Percentiles rank a stretch among this genome's conserved stretches.
Conservation (phyloP, 1,140 invertebrate genomes). For the Eulimnadia texana region DNA sequence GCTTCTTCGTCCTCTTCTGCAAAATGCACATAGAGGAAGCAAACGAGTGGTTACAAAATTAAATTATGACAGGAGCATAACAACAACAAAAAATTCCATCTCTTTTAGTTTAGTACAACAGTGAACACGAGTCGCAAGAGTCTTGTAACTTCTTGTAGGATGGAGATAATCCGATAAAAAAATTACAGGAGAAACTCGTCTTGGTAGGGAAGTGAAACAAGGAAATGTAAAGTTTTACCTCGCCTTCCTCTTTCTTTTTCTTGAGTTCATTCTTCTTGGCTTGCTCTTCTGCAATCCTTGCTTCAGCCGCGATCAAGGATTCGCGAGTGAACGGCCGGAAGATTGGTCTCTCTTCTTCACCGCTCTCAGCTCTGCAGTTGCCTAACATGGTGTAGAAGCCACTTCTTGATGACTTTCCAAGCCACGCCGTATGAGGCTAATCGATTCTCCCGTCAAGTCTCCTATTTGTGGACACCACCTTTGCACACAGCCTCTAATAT, state of each 20-base stretch:
- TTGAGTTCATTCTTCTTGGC: conserved; percentile 89
- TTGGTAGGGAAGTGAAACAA: not conserved
- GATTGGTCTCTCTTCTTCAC: conserved; percentile 11
- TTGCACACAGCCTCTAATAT: not conserved
- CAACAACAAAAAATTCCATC: conserved; percentile 5
- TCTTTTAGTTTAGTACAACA: conserved; percentile 8
- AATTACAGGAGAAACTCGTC: too few species aligned
- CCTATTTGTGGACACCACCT: not conserved
- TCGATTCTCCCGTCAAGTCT: not conserved
- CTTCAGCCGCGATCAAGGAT: conserved; percentile 82
- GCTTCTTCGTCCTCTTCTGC: not conserved
- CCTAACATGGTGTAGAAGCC: conserved; percentile 8
- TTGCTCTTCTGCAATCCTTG: conserved; percentile 83
- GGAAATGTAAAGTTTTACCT: conserved; percentile 43
- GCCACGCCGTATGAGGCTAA: conserved; percentile 3
- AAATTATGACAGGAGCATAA: conserved; percentile 11
- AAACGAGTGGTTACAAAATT: not conserved
- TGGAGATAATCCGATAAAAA: too few species aligned
- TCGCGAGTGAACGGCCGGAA: conserved; percentile 96
- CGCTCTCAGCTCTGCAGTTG: conserved; percentile 6
- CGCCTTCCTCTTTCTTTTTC: conserved; percentile 86
- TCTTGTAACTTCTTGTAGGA: too few species aligned
- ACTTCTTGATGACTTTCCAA: not conserved
- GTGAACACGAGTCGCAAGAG: conserved; percentile 16
- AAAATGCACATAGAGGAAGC: not conserved